phyloP scores from a whole-genome alignment of 2,888 invertebrate genomes.

The Napeogenes inachia region DNA sequence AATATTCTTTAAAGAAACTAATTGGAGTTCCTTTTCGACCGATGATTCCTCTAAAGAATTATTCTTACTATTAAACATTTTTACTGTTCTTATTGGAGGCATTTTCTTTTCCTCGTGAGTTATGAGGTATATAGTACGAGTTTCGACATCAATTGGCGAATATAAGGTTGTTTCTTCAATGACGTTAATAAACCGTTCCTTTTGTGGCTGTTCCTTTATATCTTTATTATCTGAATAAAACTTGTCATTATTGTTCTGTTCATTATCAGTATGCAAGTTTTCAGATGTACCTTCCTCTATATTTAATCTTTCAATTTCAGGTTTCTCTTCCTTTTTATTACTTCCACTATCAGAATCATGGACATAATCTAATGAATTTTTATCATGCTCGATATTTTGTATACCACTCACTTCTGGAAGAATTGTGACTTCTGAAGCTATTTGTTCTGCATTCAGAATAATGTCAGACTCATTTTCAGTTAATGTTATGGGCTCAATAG shows the following conservation, averaged over 20 bases:
- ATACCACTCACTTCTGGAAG: slow-evolving; percentile 35
- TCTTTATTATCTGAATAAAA: slow-evolving; percentile 38
- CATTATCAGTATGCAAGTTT: slow-evolving; percentile 40
- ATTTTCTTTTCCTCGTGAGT: slow-evolving; percentile 84
- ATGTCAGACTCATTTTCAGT: slow-evolving; percentile 32
- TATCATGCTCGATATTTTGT: slow-evolving; percentile 17
- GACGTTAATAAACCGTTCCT: slow-evolving; percentile 49
- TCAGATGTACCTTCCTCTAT: neutral
- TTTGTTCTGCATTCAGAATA: slow-evolving; percentile 36
- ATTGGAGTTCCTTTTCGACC: slow-evolving; percentile 17
- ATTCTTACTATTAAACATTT: slow-evolving; percentile 79
- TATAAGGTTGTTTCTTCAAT: slow-evolving; percentile 55
- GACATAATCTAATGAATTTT: neutral
- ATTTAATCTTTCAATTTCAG: slow-evolving; percentile 4
- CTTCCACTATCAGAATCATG: neutral
- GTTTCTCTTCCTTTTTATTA: slow-evolving; percentile 7
- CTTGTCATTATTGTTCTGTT: slow-evolving; percentile 69
- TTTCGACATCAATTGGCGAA: slow-evolving; percentile 53
- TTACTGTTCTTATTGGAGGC: slow-evolving; percentile 78
- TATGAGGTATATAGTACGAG: slow-evolving; percentile 79
- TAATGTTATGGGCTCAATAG: slow-evolving; percentile 43
- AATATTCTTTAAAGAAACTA: neutral
- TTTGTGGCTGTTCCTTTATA: slow-evolving; percentile 35
- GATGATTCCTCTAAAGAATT: slow-evolving; percentile 65
- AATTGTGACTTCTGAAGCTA: slow-evolving; percentile 68